Evolutionary conservation across 2,113 vertebrate species (phyloP).

Genomic region (Symphodus melops): DNA sequence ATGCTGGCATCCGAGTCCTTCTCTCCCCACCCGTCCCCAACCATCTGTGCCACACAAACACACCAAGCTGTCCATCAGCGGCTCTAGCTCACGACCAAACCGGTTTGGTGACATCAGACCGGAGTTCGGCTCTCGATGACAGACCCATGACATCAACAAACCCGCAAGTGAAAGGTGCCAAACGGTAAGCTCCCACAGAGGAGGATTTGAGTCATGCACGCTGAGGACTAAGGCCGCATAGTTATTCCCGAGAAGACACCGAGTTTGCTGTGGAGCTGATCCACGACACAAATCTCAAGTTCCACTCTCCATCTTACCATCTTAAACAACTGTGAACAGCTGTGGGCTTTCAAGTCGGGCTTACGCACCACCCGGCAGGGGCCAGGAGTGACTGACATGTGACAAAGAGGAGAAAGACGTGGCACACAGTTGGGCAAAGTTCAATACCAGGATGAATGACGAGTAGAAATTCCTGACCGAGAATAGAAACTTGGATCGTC

Average conservation of each 20-base stretch:
- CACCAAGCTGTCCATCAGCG: slow-evolving; percentile 74
- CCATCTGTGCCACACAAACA: slow-evolving; percentile 78
- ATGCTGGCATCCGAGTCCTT: slow-evolving; percentile 58
- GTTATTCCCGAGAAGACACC: slow-evolving; percentile 51
- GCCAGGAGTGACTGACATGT: slow-evolving; percentile 66
- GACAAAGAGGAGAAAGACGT: slow-evolving; percentile 50
- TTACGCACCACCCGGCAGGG: slow-evolving; percentile 48
- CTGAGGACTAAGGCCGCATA: slow-evolving; percentile 14
- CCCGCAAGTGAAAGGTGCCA: slow-evolving; percentile 49
- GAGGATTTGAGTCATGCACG: slow-evolving; percentile 65
- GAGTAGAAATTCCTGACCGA: slow-evolving; percentile 18
- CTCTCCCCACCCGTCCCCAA: slow-evolving; percentile 32
- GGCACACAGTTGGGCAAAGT: slow-evolving; percentile 35
- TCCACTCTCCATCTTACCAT: slow-evolving; percentile 41
- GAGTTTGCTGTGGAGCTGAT: slow-evolving; percentile 21
- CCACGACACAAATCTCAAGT: slow-evolving; percentile 16
- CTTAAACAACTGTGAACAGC: slow-evolving; percentile 59
- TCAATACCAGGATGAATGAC: slow-evolving; percentile 29
- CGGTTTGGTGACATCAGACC: slow-evolving; percentile 62
- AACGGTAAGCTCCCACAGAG: slow-evolving; percentile 55
- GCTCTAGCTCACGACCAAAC: slow-evolving; percentile 32
- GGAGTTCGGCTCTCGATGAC: slow-evolving; percentile 40
- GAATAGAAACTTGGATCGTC: slow-evolving; percentile 19
- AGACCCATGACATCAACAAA: slow-evolving; percentile 64
- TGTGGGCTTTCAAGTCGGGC: slow-evolving; percentile 58